Evolutionary conservation across 2,113 vertebrate species (phyloP), one percentile per base, ranked within the genome.

Genomic region (Leucosticte australis): DNA sequence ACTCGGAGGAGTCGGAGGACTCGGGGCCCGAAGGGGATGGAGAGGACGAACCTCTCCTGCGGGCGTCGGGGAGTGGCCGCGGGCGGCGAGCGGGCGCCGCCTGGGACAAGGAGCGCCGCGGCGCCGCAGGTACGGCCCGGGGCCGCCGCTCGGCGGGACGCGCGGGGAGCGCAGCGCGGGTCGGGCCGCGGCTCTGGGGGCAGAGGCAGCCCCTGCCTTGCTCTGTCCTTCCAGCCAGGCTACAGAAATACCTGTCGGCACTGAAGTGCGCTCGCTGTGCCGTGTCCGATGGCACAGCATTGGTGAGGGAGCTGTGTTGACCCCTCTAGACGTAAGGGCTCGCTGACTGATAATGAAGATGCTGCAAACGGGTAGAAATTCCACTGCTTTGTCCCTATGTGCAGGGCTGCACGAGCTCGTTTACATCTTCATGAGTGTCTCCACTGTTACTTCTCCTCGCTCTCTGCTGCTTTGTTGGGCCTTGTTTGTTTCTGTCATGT

Each of bases 41-140:
- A 18, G 97, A 96, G 88, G 92, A 94, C 31, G 94, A 94, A 69
- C 94, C 96, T 27, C 86, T 97, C 10, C 84, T 95, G 63, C 91
- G 87, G 75, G 44, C 87, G 10, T 17, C 71, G 9, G 68, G 49
- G 2, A 18, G 53, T 11, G 33, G 83, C n/a, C 62, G 94, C 19
- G 44, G 89, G 14, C 56, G 86, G 30, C 86, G 89, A 9, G 52
- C 42, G 47, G 70, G 69, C 31, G 65, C 60, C 70, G 28, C 59
- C 46, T 92, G 94, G 64, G 83, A 71, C 37, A 87, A 33, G 65
- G 93, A 94, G 31, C 70, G 62, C 13, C 91, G 89, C 57, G 15
- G 19, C 21, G 46, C 67, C 30, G 60, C 94, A 74, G 96, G 97
- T 97, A 74, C 35, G 59, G 86, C 26, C 30, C 35, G n/a, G 31